Percentiles rank a stretch among this genome's conserved stretches.
phyloP scores from a whole-genome alignment of 2,113 vertebrate genomes.

The Anhinga rufa region DNA sequence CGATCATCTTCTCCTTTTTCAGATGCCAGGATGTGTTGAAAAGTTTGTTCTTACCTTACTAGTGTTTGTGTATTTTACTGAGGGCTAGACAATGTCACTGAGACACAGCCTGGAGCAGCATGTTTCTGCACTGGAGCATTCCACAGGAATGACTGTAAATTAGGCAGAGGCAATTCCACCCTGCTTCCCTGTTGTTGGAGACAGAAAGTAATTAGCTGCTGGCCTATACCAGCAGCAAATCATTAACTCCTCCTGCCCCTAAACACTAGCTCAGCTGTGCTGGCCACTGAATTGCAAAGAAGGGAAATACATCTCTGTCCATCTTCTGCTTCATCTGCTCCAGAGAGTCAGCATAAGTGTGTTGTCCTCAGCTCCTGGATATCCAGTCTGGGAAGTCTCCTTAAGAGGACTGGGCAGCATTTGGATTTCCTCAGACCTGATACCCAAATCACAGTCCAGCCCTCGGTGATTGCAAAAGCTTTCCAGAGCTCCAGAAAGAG shows the following conservation, averaged over 20 bases:
- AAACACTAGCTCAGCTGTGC: constrained; percentile 19
- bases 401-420: not conserved
- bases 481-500: not conserved
- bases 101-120: not conserved
- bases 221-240: constrained; percentile 33
- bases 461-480: not conserved
- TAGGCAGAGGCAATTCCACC: constrained; percentile 15
- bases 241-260: constrained; percentile 49
- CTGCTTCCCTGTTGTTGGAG: not conserved
- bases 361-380: not conserved
- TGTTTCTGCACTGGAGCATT: not conserved
- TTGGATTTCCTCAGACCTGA: not conserved
- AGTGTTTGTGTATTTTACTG: not conserved
- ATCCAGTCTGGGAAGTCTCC: not conserved
- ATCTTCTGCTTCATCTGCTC: not conserved
- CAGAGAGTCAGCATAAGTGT: not conserved
- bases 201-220: constrained; percentile 49
- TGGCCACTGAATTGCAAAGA: constrained; percentile 6
- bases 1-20: not conserved
- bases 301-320: not conserved
- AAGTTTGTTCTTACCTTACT: not conserved
- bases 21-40: not conserved
- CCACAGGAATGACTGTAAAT: constrained; percentile 3
- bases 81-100: not conserved
- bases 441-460: not conserved